Conservation (phyloP, 2,888 invertebrate genomes). For the Auanema sp. region DNA sequence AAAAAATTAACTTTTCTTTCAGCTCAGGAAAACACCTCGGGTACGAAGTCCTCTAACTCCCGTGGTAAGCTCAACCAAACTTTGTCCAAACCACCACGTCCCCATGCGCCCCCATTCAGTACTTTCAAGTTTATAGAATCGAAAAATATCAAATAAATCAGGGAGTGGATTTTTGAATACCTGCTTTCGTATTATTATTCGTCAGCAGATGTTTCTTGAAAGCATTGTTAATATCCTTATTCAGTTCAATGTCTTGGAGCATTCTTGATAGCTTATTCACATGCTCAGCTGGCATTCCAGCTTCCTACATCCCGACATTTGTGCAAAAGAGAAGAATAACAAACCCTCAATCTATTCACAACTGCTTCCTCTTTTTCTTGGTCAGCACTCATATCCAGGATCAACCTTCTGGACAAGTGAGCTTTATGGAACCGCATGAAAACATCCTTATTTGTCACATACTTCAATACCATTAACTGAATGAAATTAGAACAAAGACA, state of each 20-base stretch:
- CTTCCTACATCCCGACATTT: constrained; percentile 73
- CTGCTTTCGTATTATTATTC: constrained; percentile 36
- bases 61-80: constrained; percentile 93
- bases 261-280: constrained; percentile 96
- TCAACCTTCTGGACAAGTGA: constrained; percentile 89
- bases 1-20: neutral
- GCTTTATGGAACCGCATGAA: constrained; percentile 99
- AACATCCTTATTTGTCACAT: constrained; percentile 98
- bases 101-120: constrained; percentile 97
- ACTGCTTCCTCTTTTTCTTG: constrained; percentile 99
- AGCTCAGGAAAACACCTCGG: constrained; percentile 71
- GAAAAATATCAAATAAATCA: constrained; percentile 32
- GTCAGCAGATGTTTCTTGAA: constrained; percentile 71
- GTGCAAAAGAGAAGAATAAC: constrained; percentile 24
- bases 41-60: constrained; percentile 97
- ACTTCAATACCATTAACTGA: constrained; percentile 86
- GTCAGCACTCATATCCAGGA: constrained; percentile 95
- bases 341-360: constrained; percentile 83
- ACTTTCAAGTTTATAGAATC: constrained; percentile 92
- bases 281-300: constrained; percentile 99
- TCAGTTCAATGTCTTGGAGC: constrained; percentile 84
- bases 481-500: constrained; percentile 19
- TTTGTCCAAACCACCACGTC: constrained; percentile 75
- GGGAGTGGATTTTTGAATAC: constrained; percentile 17
- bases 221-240: constrained; percentile 76